Conservation (phyloP, 1,140 invertebrate genomes). For the Zaprionus taronus region DNA sequence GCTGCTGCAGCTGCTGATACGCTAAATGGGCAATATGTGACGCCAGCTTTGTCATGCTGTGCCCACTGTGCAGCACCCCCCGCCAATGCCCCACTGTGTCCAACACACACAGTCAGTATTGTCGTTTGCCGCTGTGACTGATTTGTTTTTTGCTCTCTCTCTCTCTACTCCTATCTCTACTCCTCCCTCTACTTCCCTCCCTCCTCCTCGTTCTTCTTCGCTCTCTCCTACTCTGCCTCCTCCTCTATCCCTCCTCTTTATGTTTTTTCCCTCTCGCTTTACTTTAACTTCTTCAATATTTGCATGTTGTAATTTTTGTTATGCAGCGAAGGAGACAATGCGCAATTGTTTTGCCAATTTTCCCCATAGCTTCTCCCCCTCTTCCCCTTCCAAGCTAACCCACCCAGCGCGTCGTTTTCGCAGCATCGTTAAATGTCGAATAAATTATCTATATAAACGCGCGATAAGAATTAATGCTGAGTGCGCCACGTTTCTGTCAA, state of each 20-base stretch:
- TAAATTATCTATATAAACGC: slow-evolving; percentile 42
- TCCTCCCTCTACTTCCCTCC: background rate
- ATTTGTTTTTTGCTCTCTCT: slow-evolving; percentile 19
- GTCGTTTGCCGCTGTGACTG: slow-evolving; percentile 45
- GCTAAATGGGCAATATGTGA: slow-evolving; percentile 59
- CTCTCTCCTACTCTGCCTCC: background rate
- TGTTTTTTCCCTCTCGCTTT: slow-evolving; percentile 10
- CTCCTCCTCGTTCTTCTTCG: background rate
- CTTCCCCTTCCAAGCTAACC: background rate
- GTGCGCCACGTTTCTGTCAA: slow-evolving; percentile 14
- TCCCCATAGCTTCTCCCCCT: background rate
- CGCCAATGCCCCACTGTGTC: slow-evolving; percentile 16
- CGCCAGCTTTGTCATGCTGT: slow-evolving; percentile 45
- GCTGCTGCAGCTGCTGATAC: slow-evolving; percentile 42
- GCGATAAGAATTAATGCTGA: slow-evolving; percentile 22
- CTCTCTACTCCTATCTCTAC: background rate
- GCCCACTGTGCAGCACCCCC: background rate
- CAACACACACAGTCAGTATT: slow-evolving; percentile 17
- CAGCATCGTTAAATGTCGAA: slow-evolving; percentile 39
- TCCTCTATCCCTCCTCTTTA: background rate
- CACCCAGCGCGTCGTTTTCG: slow-evolving; percentile 26
- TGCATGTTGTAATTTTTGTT: slow-evolving; percentile 59
- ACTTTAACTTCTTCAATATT: slow-evolving; percentile 44
- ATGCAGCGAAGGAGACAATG: slow-evolving; percentile 49
- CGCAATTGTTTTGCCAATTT: slow-evolving; percentile 49